These are phyloP conservation scores for Itoplectis maculator DNA, from an alignment of 2,888 invertebrate genomes.

Conservation along the genomic window DNA sequence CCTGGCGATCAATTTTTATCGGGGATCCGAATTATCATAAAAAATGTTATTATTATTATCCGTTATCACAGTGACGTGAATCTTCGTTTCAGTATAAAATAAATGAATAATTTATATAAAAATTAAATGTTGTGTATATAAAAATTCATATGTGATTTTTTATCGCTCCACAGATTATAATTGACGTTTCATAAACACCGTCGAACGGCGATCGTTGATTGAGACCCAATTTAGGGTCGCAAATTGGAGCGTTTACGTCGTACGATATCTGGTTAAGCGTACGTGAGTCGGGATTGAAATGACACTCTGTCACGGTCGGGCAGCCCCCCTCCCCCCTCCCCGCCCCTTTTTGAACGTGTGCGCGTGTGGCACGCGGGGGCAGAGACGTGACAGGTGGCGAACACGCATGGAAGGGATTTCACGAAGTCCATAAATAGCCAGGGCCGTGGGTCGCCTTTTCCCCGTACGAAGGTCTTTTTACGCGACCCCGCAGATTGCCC, in stretches of 20 bases:
- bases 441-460: constrained; percentile 54
- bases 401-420: constrained; percentile 47
- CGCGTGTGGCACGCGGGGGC: constrained; percentile 19
- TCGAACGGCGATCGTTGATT: not conserved
- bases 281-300: constrained; percentile 46
- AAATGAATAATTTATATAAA: no score
- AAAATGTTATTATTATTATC: constrained; percentile 2
- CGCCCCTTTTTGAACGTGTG: no score
- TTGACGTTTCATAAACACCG: not conserved
- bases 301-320: constrained; percentile 33
- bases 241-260: constrained; percentile 31
- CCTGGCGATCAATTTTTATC: not conserved
- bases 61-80: not conserved
- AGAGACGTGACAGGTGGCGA: constrained; percentile 52
- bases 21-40: not conserved
- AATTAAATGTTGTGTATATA: no score
- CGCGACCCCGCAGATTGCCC: constrained; percentile 17
- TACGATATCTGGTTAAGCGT: constrained; percentile 28
- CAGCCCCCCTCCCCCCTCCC: no score
- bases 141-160: no score
- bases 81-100: no score
- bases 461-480: constrained; percentile 45
- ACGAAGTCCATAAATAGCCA: constrained; percentile 56
- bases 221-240: constrained; percentile 17
- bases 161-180: not conserved